Evolutionary conservation across 2,888 invertebrate genomes (phyloP), one percentile per base, ranked within the genome.

Genomic region (Macrophya alboannulata): DNA sequence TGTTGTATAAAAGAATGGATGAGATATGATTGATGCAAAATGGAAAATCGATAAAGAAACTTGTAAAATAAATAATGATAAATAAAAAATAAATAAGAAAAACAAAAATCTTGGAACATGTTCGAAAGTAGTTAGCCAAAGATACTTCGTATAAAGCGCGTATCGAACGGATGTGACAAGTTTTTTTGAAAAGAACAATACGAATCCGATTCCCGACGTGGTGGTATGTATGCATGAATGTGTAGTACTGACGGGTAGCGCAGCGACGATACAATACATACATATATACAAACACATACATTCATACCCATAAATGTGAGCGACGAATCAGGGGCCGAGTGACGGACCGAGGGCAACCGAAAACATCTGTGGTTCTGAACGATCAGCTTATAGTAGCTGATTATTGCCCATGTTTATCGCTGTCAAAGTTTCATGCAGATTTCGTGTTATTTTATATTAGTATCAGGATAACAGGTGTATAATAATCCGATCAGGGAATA

Each of bases 341-440:
- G 45, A 76, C 43, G 76, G 62, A 62, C 62, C 62, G 51, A 76
- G 48, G 76, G 31, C 45, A 79, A 37, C 59, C 79, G 55, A 82
- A 65, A 82, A 82, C 82, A 82, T 82, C 82, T 82, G 82, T 82
- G 65, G 79, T 17, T 25, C 48, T 55, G 25, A 17, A 25, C 31
- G 68, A 37, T 68, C 68, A 68, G 68, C 68, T 31, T 37, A 68
- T 12, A 68, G 37, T 37, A 62, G 55, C 81, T 81, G 40, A 81
- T 12, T 59, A 62, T 65, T 81, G 31, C 83, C 83, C 68, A 48
- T 83, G 83, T 83, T 31, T 83, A 83, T 83, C 71, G 83, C 83
- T 83, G 83, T 83, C 83, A 83, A 83, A 83, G 37, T 71, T 83
- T 43, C 83, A 68, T 83, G 68, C 68, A 48, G 10, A 48, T 83